Evolutionary conservation across 2,888 invertebrate genomes (phyloP).

Genomic region (Hyalella azteca): DNA sequence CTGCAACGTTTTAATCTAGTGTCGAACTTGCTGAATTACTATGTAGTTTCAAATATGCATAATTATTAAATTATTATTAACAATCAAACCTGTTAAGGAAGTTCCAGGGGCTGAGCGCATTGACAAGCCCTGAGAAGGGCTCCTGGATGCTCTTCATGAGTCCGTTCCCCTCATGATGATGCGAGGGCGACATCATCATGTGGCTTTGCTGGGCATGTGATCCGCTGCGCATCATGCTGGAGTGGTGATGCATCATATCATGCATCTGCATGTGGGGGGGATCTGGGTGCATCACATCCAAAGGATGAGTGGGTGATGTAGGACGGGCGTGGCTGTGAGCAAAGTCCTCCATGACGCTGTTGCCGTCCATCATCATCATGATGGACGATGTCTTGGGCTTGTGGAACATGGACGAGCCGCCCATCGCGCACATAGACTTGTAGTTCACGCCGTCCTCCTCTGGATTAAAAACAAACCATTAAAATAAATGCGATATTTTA

Average conservation of each 20-base stretch:
- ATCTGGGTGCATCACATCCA: slow-evolving; percentile 41
- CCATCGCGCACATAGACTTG: slow-evolving; percentile 38
- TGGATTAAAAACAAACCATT: no score
- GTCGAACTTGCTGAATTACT: no score
- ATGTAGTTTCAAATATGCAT: no score
- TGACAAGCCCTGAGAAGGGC: slow-evolving; percentile 50
- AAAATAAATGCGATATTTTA: no score
- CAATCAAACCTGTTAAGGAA: slow-evolving; percentile 51
- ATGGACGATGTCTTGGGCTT: slow-evolving; percentile 22
- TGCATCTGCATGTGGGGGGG: slow-evolving; percentile 42
- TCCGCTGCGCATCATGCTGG: slow-evolving; percentile 39
- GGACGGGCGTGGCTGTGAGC: slow-evolving; percentile 10
- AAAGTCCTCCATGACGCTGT: slow-evolving; percentile 28
- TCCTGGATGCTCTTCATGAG: slow-evolving; percentile 51
- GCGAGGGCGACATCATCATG: slow-evolving; percentile 14
- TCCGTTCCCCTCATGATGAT: slow-evolving; percentile 29
- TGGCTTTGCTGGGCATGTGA: slow-evolving; percentile 16
- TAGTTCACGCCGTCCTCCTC: slow-evolving; percentile 38
- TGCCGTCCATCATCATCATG: slow-evolving; percentile 36
- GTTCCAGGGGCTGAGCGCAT: slow-evolving; percentile 50
- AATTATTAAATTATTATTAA: no score
- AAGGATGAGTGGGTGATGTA: slow-evolving; percentile 1
- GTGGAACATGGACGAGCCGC: slow-evolving; percentile 35
- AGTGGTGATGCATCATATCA: slow-evolving; percentile 46
- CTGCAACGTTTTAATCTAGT: no score